Conservation (phyloP, 2,888 invertebrate genomes). For the Limenitis arthemis region DNA sequence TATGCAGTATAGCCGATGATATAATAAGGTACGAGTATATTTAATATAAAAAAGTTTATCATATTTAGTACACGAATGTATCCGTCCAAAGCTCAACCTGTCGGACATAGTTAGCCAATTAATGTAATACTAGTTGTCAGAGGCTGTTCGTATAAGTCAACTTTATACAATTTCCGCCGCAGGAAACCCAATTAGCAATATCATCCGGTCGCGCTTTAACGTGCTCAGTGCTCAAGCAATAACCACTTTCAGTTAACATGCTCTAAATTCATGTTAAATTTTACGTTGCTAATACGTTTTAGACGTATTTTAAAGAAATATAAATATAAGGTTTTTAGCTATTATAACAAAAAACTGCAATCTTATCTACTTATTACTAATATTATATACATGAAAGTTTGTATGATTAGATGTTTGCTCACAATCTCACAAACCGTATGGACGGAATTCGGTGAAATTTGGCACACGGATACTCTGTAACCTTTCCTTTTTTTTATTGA, state of each 20-base stretch:
- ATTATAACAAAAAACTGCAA: no score
- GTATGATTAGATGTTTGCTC: no score
- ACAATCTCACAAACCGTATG: no score
- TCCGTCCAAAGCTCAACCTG: background rate
- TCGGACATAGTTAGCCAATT: constrained; percentile 8
- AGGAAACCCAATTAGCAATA: constrained; percentile 67
- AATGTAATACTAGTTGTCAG: constrained; percentile 27
- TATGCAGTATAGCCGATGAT: background rate
- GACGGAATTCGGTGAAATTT: no score
- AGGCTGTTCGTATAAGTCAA: constrained; percentile 51
- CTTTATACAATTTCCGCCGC: constrained; percentile 62
- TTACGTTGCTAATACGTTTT: background rate
- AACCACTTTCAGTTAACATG: constrained; percentile 55
- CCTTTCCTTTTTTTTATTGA: no score
- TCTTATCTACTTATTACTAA: no score
- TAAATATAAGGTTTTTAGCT: background rate
- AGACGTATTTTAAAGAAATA: background rate
- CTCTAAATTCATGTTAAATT: constrained; percentile 62
- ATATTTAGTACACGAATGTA: background rate
- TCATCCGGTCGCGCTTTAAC: constrained; percentile 57
- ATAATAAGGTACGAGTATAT: background rate
- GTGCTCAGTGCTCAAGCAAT: constrained; percentile 39
- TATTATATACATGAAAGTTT: no score
- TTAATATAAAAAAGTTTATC: background rate
- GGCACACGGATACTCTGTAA: no score